Evolutionary conservation across 2,113 vertebrate species (phyloP), one percentile per base, ranked within the genome.

Genomic region (Brachypteracias leptosomus): DNA sequence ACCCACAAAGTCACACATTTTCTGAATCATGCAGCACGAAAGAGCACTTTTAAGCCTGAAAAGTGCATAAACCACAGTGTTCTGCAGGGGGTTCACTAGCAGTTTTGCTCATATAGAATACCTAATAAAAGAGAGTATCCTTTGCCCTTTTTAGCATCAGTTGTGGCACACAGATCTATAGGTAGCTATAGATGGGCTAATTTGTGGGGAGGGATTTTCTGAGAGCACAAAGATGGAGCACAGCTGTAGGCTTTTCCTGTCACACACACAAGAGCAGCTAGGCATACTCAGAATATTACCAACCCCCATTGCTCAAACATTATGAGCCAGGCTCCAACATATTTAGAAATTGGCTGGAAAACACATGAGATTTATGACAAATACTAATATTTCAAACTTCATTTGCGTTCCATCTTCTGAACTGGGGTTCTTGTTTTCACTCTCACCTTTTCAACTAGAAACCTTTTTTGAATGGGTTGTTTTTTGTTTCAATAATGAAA

Each of bases 321-420:
- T 81, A 72, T 10, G 29, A 95, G 51, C 1, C 9, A 90, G 61
- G 42, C 52, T 59, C 38, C 72, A 89, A 1, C 40, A 44, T 61
- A 67, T 40, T 80, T 71, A 36, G 65, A 93, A 91, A 88, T 3
- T 72, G 52, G 13, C 65, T 84, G 36, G 26, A 86, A 96, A 95
- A 72, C 57, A 85, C 82, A 38, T 6, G 57, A 88, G 75, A 92
- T 93, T 94, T 84, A 89, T 55, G 47, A 76, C 59, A 90, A 94
- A 91, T 78, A 92, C 66, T 38, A 91, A 59, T 47, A 94, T 85
- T 91, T 76, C 90, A 68, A 90, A 88, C 65, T 86, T 90, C 65
- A 65, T 67, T 86, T 84, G 79, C 68, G 59, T 92, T 80, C 59
- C 86, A 72, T 51, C 68, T 92, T 93, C 73, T 78, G 68, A 94